A percentile compares a stretch with the other conserved stretches of the same genome.
Evolutionary conservation across 2,797 vertebrate species (phyloP).

Genomic region (Rhinichthys osculus): DNA sequence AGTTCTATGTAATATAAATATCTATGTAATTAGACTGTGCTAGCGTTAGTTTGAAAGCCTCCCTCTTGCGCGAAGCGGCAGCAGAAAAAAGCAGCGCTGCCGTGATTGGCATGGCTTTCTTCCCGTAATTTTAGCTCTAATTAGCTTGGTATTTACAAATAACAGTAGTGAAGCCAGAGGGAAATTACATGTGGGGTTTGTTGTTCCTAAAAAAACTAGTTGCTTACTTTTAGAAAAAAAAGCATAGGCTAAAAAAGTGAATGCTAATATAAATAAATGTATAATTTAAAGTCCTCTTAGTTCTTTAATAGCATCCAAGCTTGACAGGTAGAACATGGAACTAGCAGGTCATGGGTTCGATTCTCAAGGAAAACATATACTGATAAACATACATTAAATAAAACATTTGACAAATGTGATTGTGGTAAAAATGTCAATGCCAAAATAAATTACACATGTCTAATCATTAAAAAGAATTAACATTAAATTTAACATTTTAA

Average conservation of each 20-base stretch:
- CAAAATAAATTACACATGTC: neutral
- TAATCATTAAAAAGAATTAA: neutral
- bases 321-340: neutral
- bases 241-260: neutral
- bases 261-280: neutral
- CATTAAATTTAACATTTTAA: neutral
- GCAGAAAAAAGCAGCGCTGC: neutral
- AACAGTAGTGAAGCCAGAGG: neutral
- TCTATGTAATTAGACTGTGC: constrained; percentile 21
- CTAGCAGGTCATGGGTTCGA: neutral
- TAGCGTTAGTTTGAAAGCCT: constrained; percentile 1
- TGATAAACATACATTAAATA: neutral
- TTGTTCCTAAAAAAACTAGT: neutral
- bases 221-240: neutral
- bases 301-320: neutral
- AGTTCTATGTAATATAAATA: constrained; percentile 10
- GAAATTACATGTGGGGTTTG: neutral
- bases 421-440: neutral
- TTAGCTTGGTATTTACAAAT: constrained; percentile 36
- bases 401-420: neutral
- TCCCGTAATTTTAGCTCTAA: constrained; percentile 29
- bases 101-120: neutral
- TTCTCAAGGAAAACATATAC: neutral
- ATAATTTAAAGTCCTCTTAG: neutral
- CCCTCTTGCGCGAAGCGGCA: neutral